Percentiles rank a stretch among this genome's conserved stretches.
Evolutionary conservation across 1,140 invertebrate species (phyloP).

Genomic region (Drosophila orosa): DNA sequence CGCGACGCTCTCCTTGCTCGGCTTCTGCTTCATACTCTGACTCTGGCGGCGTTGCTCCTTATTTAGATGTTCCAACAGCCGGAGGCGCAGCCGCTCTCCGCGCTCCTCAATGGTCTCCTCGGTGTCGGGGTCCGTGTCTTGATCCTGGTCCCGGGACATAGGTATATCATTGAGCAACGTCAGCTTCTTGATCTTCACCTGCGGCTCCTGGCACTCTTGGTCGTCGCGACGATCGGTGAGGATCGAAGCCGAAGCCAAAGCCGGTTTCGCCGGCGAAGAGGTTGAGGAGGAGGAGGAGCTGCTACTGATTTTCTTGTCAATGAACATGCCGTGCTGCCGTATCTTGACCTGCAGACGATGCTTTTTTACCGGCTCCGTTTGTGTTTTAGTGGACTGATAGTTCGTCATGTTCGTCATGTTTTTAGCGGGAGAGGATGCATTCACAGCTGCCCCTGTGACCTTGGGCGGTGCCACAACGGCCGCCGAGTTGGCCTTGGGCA

Average conservation of each 20-base stretch:
- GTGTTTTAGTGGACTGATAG: slow-evolving; percentile 11
- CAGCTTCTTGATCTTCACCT: neutral
- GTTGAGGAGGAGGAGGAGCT: neutral
- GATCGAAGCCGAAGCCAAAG: neutral
- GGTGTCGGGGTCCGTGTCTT: slow-evolving; percentile 14
- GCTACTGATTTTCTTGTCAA: slow-evolving; percentile 8
- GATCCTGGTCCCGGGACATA: neutral
- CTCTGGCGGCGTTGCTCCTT: slow-evolving; percentile 44
- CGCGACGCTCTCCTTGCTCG: slow-evolving; percentile 18
- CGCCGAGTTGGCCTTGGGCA: slow-evolving; percentile 23
- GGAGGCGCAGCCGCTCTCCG: slow-evolving; percentile 30
- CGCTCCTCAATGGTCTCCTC: slow-evolving; percentile 38
- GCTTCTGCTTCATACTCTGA: slow-evolving; percentile 48
- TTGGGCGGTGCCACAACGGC: slow-evolving; percentile 1
- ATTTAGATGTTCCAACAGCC: slow-evolving; percentile 53
- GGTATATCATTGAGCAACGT: slow-evolving; percentile 8
- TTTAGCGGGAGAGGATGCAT: neutral
- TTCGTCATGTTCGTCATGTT: slow-evolving; percentile 8
- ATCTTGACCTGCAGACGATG: slow-evolving; percentile 38
- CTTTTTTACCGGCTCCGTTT: slow-evolving; percentile 27
- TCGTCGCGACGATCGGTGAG: neutral
- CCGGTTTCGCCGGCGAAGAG: neutral
- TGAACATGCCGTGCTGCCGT: slow-evolving; percentile 29
- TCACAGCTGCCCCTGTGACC: slow-evolving; percentile 2
- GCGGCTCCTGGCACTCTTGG: neutral